Percentiles rank a stretch among this genome's conserved stretches.
Conservation (phyloP, 2,113 vertebrate species). For the Oreochromis spilurus region DNA sequence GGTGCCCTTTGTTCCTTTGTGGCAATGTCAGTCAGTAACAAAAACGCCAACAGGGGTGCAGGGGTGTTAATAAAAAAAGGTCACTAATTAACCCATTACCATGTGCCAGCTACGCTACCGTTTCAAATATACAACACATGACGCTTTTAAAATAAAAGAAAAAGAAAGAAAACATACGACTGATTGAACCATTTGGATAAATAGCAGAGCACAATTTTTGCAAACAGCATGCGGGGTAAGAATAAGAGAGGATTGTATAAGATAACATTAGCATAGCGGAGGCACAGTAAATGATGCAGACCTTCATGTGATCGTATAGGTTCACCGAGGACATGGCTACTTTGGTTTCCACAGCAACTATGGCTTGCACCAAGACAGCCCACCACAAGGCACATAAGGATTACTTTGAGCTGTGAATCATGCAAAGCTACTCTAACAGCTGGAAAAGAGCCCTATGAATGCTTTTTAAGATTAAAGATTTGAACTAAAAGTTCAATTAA, state of each 20-base stretch:
- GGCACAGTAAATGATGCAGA: not conserved
- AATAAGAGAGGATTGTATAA: not conserved
- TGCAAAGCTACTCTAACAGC: not conserved
- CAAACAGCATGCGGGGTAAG: no score
- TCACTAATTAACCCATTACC: not conserved
- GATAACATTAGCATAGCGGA: not conserved
- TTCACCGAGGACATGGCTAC: not conserved
- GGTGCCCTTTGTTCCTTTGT: conserved; percentile 21
- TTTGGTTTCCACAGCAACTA: not conserved
- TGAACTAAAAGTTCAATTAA: not conserved
- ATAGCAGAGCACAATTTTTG: not conserved
- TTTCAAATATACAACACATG: not conserved
- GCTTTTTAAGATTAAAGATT: not conserved
- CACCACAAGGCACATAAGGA: not conserved
- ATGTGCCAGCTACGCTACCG: not conserved
- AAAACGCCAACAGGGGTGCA: not conserved
- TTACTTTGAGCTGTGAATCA: not conserved
- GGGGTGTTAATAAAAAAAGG: not conserved
- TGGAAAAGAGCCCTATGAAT: not conserved
- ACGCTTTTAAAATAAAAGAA: not conserved
- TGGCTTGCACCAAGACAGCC: not conserved
- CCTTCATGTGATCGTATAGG: not conserved
- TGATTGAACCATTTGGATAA: not conserved
- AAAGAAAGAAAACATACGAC: not conserved
- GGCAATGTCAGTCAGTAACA: not conserved